Evolutionary conservation across 2,888 invertebrate genomes (phyloP), one percentile per base, ranked within the genome.

Genomic region (Leptinotarsa juncta): DNA sequence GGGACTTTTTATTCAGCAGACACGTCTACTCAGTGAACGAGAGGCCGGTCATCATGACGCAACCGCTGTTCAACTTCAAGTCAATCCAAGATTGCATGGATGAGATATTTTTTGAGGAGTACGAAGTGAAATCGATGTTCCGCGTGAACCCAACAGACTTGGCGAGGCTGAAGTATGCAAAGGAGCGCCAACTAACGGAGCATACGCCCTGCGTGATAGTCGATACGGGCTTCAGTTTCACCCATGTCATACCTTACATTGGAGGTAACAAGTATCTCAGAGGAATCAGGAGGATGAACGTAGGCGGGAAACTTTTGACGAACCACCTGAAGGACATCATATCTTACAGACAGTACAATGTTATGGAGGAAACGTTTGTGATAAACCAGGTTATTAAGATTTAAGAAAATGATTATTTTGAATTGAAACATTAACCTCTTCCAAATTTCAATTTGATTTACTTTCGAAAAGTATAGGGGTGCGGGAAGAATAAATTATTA

Each of bases 321-420:
- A 99, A 99, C 89, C 97, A 99, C 88, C 89, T 99, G 65, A 99
- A 99, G 87, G 99, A 99, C 88, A 92, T 98, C 18, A 93, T 99
- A 80, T 99, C 99, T 0, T 99, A 99, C 87, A 91, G 95, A 60
- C 98, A 99, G 85, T 88, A 99, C 65, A 97, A 99, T 89, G 98
- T 99, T 0, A 97, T 98, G 97, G 98, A 99, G 86, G 99, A 99
- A 88, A 97, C 98, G 0, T 97, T 96, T 88, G 97, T 99, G 0
- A 97, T 99, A 66, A 99, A 99, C 88, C 98, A 99, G 89, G 95
- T 42, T 10, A 12, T 12, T 10, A 0, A 42, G 42, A 42, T 42
- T 42, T 42, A 42, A 42, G 10, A 12, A 42, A 42, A 32, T 32
- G 1, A 32, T 32, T 32, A 32, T 32, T 32, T 32, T 1, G 1